Evolutionary conservation across 2,113 vertebrate genomes (phyloP).

Genomic region (Dasyurus viverrinus): DNA sequence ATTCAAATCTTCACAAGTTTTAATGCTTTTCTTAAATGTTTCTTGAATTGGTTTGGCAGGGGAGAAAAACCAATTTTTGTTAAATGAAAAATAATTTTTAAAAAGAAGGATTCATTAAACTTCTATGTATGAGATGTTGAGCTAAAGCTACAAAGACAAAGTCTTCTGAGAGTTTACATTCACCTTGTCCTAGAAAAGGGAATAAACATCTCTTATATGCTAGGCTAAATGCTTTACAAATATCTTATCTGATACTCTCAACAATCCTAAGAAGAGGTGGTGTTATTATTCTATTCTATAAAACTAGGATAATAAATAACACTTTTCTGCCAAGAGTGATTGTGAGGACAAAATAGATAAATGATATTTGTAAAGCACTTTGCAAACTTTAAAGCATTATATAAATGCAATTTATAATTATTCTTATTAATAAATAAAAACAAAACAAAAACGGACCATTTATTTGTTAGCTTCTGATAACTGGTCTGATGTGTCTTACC

Average conservation of each 20-base stretch:
- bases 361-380: neutral
- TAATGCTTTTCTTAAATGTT: neutral
- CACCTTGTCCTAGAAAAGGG: neutral
- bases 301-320: neutral
- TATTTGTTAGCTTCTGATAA: neutral
- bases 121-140: neutral
- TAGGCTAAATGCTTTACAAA: neutral
- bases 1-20: neutral
- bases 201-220: neutral
- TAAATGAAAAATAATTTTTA: neutral
- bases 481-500: conserved; percentile 82
- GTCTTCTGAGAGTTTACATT: neutral
- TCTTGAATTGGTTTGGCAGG: neutral
- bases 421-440: neutral
- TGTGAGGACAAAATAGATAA: neutral
- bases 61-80: neutral
- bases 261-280: neutral
- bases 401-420: neutral
- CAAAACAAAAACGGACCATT: neutral
- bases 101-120: neutral
- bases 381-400: neutral
- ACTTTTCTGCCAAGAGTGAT: neutral
- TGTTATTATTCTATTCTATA: neutral
- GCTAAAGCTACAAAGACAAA: neutral
- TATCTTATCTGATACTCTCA: neutral